phyloP scores from a whole-genome alignment of 1,140 invertebrate genomes.

The Cyrtorhinus lividipennis region DNA sequence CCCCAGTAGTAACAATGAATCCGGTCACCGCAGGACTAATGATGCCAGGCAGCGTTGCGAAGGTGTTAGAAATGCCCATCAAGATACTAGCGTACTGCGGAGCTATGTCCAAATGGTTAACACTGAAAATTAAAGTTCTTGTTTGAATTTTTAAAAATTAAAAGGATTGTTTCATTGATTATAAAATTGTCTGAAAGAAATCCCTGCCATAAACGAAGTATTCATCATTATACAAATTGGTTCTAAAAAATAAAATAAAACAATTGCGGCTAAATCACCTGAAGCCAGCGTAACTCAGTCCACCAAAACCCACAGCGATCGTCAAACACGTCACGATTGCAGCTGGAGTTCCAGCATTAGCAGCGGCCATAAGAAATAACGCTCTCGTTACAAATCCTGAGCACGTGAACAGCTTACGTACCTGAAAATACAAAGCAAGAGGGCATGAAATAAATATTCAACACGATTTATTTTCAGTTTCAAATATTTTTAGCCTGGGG shows the following conservation, averaged over 20 bases:
- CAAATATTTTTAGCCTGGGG: too few relatives aligned
- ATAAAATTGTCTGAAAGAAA: too few relatives aligned
- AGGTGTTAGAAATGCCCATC: slow-evolving; percentile 77
- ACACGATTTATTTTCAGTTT: too few relatives aligned
- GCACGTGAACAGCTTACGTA: slow-evolving; percentile 58
- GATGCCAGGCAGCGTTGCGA: slow-evolving; percentile 77
- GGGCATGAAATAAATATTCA: slow-evolving; percentile 34
- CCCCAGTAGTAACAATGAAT: slow-evolving; percentile 54
- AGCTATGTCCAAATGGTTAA: slow-evolving; percentile 76
- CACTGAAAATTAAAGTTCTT: too few relatives aligned
- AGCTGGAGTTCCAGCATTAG: slow-evolving; percentile 45
- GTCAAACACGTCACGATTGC: slow-evolving; percentile 60
- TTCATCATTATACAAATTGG: too few relatives aligned
- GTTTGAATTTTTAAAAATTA: too few relatives aligned
- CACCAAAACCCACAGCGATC: slow-evolving; percentile 74
- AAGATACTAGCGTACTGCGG: slow-evolving; percentile 65
- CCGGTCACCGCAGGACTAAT: slow-evolving; percentile 66
- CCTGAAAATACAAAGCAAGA: slow-evolving; percentile 27
- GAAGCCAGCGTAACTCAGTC: slow-evolving; percentile 77
- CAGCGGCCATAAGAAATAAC: slow-evolving; percentile 65
- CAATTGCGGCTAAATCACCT: too few relatives aligned
- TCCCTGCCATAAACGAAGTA: too few relatives aligned
- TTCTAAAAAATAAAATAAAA: too few relatives aligned
- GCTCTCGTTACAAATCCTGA: slow-evolving; percentile 66
- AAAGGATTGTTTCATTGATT: too few relatives aligned